Evolutionary conservation across 1,140 invertebrate genomes (phyloP).

Genomic region (Nephila pilipes): DNA sequence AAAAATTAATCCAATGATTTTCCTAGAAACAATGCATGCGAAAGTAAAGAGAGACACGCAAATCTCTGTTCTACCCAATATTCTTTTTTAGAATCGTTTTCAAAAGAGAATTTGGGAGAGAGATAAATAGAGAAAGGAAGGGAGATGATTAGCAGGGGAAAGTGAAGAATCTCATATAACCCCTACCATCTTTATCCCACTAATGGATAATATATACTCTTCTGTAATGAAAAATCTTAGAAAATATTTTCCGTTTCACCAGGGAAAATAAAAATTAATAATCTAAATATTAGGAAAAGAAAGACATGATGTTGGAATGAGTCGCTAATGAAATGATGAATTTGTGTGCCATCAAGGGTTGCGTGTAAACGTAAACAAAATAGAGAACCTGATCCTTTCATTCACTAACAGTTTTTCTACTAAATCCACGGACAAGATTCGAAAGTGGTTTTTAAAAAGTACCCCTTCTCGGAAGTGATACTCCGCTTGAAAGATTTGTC

Average conservation of each 20-base stretch:
- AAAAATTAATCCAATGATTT: too few species aligned
- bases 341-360: neutral
- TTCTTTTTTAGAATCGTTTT: neutral
- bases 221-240: neutral
- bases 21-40: too few species aligned
- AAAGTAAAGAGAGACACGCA: neutral
- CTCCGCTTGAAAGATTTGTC: neutral
- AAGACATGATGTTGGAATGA: neutral
- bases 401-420: neutral
- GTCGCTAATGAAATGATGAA: neutral
- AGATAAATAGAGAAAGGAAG: neutral
- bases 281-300: neutral
- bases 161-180: too few species aligned
- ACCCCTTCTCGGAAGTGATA: neutral
- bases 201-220: constrained; percentile 15
- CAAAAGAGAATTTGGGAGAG: neutral
- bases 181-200: neutral
- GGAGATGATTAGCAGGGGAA: neutral
- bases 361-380: neutral
- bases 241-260: neutral
- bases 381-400: neutral
- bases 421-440: neutral
- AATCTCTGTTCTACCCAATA: neutral
- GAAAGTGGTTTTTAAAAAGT: neutral
- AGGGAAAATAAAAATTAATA: neutral